Conservation (phyloP, 2,888 invertebrate genomes). For the Pandemis corylana region DNA sequence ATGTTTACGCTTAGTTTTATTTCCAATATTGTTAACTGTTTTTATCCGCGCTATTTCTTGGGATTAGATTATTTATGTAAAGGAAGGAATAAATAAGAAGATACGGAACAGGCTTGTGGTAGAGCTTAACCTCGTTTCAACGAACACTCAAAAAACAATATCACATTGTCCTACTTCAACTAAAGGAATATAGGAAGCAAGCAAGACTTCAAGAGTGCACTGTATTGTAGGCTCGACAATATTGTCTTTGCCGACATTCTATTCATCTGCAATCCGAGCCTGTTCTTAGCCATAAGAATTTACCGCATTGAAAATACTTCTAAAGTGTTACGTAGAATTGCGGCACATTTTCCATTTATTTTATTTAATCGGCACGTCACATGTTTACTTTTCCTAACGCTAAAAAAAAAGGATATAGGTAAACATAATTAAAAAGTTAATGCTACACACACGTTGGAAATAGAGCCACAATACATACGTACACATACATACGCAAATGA, state of each 20-base stretch:
- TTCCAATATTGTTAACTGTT: neutral
- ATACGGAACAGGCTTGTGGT: neutral
- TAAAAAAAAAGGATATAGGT: neutral
- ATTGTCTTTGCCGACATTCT: neutral
- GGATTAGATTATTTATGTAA: neutral
- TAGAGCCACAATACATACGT: too few relatives aligned
- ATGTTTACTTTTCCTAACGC: neutral
- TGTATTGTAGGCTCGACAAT: neutral
- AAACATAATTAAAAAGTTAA: neutral
- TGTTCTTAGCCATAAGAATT: neutral
- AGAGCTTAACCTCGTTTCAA: neutral
- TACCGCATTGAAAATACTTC: neutral
- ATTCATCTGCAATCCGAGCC: neutral
- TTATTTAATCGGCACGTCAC: neutral
- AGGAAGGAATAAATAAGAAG: neutral
- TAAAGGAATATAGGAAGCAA: neutral
- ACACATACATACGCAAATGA: too few relatives aligned
- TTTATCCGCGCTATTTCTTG: neutral
- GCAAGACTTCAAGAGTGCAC: neutral
- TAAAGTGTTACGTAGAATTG: neutral
- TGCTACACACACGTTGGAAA: too few relatives aligned
- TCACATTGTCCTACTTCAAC: neutral
- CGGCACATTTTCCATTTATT: neutral
- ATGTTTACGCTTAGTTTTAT: neutral
- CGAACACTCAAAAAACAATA: constrained; percentile 1